phyloP scores from a whole-genome alignment of 2,113 vertebrate species.

The Trogon surrucura region DNA sequence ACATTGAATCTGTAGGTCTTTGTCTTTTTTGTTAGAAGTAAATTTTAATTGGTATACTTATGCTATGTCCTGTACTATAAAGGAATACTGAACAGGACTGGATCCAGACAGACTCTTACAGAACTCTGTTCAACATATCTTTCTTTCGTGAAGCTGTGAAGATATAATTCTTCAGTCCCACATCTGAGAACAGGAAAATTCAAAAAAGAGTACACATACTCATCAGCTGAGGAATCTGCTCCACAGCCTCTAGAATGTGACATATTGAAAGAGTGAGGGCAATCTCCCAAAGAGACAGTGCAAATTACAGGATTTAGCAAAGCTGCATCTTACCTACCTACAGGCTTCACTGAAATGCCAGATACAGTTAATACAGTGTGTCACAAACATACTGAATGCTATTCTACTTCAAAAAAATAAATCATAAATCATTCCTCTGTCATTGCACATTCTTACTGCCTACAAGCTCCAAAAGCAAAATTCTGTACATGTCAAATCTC shows the following conservation, averaged over 20 bases:
- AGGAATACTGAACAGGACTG: not conserved
- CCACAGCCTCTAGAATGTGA: not conserved
- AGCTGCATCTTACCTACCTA: not conserved
- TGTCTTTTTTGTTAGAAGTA: not conserved
- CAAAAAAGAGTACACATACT: not conserved
- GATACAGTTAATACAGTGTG: slow-evolving; percentile 33
- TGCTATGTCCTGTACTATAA: not conserved
- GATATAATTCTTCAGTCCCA: not conserved
- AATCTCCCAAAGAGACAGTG: not conserved
- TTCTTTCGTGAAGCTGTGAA: not conserved
- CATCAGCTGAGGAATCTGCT: not conserved
- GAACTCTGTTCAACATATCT: not conserved
- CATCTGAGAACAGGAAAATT: not conserved
- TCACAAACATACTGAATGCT: slow-evolving; percentile 19
- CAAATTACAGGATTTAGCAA: slow-evolving; percentile 19
- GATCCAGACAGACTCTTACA: not conserved
- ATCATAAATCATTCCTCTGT: slow-evolving; percentile 47
- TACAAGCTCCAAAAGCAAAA: slow-evolving; percentile 38
- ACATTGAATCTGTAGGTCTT: not conserved
- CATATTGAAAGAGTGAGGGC: not conserved
- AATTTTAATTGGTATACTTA: not conserved
- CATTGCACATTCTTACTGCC: slow-evolving; percentile 5
- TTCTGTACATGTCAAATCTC: slow-evolving; percentile 40
- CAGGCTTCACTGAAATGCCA: slow-evolving; percentile 25
- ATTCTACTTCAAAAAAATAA: slow-evolving; percentile 49